Percentiles rank a stretch among this genome's conserved stretches.
phyloP scores from a whole-genome alignment of 2,797 vertebrate genomes.

The Sebastes trivittatus region DNA sequence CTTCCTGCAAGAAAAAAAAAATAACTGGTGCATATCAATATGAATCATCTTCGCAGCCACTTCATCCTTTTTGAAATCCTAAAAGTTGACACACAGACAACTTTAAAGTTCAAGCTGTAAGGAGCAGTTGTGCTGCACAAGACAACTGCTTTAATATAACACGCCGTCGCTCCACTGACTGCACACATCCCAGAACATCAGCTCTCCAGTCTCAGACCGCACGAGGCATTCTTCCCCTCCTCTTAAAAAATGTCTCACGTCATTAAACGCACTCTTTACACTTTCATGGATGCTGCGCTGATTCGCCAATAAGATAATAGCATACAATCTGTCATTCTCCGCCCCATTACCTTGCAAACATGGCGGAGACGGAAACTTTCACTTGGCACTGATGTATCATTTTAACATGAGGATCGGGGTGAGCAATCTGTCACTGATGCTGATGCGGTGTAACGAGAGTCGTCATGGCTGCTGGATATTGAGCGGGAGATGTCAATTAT shows the following conservation, averaged over 20 bases:
- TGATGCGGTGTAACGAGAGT: conserved; percentile 45
- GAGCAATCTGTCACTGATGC: conserved; percentile 56
- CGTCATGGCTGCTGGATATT: conserved; percentile 35
- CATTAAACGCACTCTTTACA: conserved; percentile 74
- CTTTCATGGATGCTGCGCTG: conserved; percentile 55
- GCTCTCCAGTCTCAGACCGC: conserved; percentile 17
- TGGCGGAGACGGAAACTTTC: conserved; percentile 65
- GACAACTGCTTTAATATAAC: conserved; percentile 33
- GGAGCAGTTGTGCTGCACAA: background rate
- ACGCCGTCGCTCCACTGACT: conserved; percentile 7
- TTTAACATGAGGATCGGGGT: conserved; percentile 65
- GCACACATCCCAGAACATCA: conserved; percentile 38
- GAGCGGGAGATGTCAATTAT: conserved; percentile 48
- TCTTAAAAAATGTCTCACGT: conserved; percentile 66
- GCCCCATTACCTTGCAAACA: conserved; percentile 77
- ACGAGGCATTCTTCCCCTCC: conserved; percentile 35
- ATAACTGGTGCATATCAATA: conserved; percentile 15
- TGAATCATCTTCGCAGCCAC: conserved; percentile 7
- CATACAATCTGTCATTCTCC: conserved; percentile 75
- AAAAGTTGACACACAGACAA: background rate
- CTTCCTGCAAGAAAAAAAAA: background rate
- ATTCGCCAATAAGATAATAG: conserved; percentile 80
- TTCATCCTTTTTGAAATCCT: background rate
- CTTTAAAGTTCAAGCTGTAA: conserved; percentile 17
- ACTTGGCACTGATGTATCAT: conserved; percentile 69